A percentile compares a stretch with the other conserved stretches of the same genome.
These are phyloP conservation scores for Cryptocephalus moraei DNA, from an alignment of 2,888 invertebrate genomes.

Conservation along the genomic window DNA sequence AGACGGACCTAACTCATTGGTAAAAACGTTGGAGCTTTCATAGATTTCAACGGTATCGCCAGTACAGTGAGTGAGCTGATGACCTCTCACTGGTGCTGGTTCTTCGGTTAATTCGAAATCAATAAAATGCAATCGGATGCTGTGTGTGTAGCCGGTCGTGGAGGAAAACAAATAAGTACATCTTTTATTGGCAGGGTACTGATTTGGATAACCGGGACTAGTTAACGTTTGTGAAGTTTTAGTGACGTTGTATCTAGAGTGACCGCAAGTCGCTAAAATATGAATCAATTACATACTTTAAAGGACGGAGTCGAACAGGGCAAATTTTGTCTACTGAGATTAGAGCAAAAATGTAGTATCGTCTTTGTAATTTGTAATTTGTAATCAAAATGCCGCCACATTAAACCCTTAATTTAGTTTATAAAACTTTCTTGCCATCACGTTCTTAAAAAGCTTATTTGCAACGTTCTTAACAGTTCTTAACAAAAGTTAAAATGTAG, in stretches of 20 bases:
- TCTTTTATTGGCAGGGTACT: conserved; percentile 46
- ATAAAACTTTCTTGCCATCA: too few relatives aligned
- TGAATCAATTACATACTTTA: background rate
- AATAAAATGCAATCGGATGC: conserved; percentile 44
- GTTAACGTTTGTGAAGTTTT: conserved; percentile 36
- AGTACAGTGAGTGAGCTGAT: conserved; percentile 31
- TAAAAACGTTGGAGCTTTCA: conserved; percentile 31
- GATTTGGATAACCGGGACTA: conserved; percentile 50
- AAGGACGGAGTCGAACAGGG: too few relatives aligned
- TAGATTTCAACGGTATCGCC: conserved; percentile 41
- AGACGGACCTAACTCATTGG: conserved; percentile 36
- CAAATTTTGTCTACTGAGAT: too few relatives aligned
- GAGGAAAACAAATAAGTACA: conserved; percentile 43
- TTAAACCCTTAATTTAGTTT: too few relatives aligned
- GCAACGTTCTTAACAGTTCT: too few relatives aligned
- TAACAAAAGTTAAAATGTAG: too few relatives aligned
- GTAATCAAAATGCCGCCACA: too few relatives aligned
- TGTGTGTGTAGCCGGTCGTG: background rate
- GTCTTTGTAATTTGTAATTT: too few relatives aligned
- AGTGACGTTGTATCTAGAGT: conserved; percentile 35
- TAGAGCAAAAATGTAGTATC: too few relatives aligned
- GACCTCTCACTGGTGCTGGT: conserved; percentile 11
- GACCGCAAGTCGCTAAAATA: conserved; percentile 48
- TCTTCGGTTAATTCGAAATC: conserved; percentile 46
- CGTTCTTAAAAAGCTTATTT: too few relatives aligned